Percentiles rank a stretch among this genome's conserved stretches.
Conservation (phyloP, 2,797 vertebrate genomes). For the Pangasius mekongensis region DNA sequence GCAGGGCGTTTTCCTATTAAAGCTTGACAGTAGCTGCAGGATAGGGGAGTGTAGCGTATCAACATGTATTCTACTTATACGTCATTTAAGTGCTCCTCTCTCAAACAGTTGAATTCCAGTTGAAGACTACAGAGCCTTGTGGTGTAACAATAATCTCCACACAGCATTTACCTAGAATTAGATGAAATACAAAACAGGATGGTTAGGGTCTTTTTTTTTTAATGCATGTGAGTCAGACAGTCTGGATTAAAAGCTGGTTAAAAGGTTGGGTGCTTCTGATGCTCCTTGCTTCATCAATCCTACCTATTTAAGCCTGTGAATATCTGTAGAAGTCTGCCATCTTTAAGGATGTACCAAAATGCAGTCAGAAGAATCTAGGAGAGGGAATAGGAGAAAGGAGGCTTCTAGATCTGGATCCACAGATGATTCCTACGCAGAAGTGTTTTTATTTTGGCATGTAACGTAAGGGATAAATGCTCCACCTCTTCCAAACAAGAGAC, state of each 20-base stretch:
- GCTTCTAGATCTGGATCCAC: background rate
- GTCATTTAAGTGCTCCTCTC: background rate
- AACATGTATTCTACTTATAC: background rate
- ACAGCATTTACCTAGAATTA: background rate
- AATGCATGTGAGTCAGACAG: background rate
- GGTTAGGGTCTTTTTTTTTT: background rate
- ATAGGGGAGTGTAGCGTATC: background rate
- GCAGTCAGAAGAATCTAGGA: background rate
- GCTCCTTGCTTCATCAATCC: background rate
- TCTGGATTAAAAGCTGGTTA: background rate
- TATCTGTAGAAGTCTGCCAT: background rate
- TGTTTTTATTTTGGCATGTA: background rate
- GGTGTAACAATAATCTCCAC: background rate
- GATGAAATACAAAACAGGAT: background rate
- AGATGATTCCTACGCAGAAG: background rate
- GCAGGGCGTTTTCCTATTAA: conserved; percentile 20
- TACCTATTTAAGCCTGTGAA: background rate
- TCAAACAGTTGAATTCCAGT: background rate
- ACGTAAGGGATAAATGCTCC: background rate
- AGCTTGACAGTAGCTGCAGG: background rate
- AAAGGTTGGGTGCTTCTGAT: background rate
- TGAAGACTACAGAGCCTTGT: background rate
- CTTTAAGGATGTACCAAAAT: background rate
- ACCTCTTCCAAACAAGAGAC: background rate
- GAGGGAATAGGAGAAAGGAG: background rate